A percentile compares a stretch with the other conserved stretches of the same genome.
Evolutionary conservation across 2,888 invertebrate genomes (phyloP).

Genomic region (Lasiommata megera): DNA sequence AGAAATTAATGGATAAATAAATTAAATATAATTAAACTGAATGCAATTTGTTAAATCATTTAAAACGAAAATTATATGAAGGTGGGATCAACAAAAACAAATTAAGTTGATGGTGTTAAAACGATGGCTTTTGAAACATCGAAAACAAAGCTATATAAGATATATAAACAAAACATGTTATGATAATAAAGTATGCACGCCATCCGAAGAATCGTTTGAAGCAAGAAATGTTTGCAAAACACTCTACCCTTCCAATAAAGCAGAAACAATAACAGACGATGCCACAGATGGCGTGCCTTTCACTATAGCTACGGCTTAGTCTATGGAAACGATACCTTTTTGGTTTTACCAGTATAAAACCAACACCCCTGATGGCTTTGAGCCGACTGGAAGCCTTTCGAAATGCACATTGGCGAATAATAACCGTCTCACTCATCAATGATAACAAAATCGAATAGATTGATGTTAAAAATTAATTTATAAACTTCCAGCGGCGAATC

Average conservation of each 20-base stretch:
- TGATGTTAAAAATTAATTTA: slow-evolving; percentile 16
- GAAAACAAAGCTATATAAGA: slow-evolving; percentile 62
- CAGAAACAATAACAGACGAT: slow-evolving; percentile 67
- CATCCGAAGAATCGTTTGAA: slow-evolving; percentile 73
- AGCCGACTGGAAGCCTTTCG: slow-evolving; percentile 74
- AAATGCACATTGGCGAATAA: slow-evolving; percentile 7
- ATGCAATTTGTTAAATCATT: slow-evolving; percentile 11
- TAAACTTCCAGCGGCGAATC: slow-evolving; percentile 73
- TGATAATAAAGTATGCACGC: slow-evolving; percentile 71
- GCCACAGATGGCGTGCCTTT: slow-evolving; percentile 59
- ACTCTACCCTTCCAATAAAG: slow-evolving; percentile 64
- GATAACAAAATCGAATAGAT: no score
- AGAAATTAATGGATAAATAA: no score
- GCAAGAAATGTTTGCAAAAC: slow-evolving; percentile 77
- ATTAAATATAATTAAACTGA: background rate
- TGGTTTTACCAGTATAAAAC: slow-evolving; percentile 68
- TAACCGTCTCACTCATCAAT: slow-evolving; percentile 8
- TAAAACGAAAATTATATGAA: slow-evolving; percentile 16
- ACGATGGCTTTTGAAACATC: slow-evolving; percentile 56
- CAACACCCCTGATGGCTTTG: slow-evolving; percentile 80
- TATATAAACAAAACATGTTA: slow-evolving; percentile 77
- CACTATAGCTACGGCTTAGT: slow-evolving; percentile 64
- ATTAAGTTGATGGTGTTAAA: slow-evolving; percentile 53
- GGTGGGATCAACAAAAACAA: slow-evolving; percentile 40
- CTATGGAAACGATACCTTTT: slow-evolving; percentile 79